These are phyloP conservation scores for Zeuzera pyrina DNA, from an alignment of 2,888 invertebrate species.

Conservation along the genomic window DNA sequence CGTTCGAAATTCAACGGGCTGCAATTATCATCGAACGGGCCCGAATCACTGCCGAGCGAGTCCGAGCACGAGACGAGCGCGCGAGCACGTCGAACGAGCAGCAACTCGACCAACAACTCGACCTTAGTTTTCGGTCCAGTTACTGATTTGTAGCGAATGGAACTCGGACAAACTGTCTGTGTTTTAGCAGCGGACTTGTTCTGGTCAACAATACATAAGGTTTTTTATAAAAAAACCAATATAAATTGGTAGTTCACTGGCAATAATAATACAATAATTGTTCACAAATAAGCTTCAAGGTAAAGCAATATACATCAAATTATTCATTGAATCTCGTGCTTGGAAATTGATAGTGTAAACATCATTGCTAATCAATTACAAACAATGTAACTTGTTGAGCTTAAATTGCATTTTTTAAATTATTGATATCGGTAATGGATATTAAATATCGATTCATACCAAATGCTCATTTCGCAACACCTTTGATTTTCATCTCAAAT, in stretches of 20 bases:
- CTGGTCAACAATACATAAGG: constrained; percentile 37
- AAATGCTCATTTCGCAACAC: no score
- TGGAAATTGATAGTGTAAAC: no score
- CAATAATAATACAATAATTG: not conserved
- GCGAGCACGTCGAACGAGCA: constrained; percentile 44
- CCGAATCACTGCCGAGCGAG: constrained; percentile 58
- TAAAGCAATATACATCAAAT: not conserved
- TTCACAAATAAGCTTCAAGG: not conserved
- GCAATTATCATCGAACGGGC: constrained; percentile 45
- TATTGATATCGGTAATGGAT: no score
- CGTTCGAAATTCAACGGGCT: constrained; percentile 64
- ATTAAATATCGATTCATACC: no score
- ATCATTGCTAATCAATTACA: no score
- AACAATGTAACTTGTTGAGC: no score
- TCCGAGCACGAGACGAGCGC: constrained; percentile 46
- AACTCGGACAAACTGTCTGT: constrained; percentile 29
- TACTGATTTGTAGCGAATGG: constrained; percentile 72
- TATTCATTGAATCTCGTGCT: no score
- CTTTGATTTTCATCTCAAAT: no score
- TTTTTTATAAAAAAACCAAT: constrained; percentile 10
- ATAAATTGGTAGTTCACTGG: no score
- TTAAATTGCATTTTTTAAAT: no score
- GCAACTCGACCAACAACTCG: constrained; percentile 48
- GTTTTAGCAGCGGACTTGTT: constrained; percentile 39
- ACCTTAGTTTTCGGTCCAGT: constrained; percentile 75